Conservation (phyloP, 2,113 vertebrate species). For the Seriola aureovittata region DNA sequence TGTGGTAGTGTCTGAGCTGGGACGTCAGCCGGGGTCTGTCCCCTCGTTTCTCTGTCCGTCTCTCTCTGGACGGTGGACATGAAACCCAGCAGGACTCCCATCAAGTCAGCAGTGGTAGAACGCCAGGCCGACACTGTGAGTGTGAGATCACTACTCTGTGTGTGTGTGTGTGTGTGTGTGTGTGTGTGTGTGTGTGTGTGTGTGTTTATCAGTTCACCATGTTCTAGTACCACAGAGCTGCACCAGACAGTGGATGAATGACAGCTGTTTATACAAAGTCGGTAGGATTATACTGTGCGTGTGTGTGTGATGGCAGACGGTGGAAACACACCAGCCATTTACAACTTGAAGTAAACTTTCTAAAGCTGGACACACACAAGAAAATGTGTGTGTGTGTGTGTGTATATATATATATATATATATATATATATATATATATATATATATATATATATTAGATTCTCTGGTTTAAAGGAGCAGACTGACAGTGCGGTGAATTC, state of each 20-base stretch:
- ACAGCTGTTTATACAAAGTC: not conserved
- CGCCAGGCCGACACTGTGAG: constrained; percentile 46
- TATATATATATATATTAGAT: no score
- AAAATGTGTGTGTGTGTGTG: no score
- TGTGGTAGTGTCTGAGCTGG: not conserved
- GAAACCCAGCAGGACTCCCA: constrained; percentile 60
- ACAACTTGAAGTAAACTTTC: not conserved
- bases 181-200: not conserved
- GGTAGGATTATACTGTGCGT: not conserved
- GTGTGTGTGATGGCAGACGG: not conserved
- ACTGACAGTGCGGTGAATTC: no score
- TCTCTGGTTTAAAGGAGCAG: no score
- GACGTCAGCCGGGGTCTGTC: not conserved
- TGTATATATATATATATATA: no score
- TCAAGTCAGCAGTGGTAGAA: constrained; percentile 43
- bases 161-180: not conserved
- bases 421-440: no score
- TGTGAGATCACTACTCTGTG: constrained; percentile 16
- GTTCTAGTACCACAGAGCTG: not conserved
- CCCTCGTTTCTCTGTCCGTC: not conserved
- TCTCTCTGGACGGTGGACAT: constrained; percentile 41
- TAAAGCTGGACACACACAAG: no score
- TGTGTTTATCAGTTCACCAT: not conserved
- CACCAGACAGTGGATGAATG: not conserved
- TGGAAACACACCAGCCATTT: not conserved